Conservation (phyloP, 2,797 vertebrate species). For the Microcaecilia unicolor region DNA sequence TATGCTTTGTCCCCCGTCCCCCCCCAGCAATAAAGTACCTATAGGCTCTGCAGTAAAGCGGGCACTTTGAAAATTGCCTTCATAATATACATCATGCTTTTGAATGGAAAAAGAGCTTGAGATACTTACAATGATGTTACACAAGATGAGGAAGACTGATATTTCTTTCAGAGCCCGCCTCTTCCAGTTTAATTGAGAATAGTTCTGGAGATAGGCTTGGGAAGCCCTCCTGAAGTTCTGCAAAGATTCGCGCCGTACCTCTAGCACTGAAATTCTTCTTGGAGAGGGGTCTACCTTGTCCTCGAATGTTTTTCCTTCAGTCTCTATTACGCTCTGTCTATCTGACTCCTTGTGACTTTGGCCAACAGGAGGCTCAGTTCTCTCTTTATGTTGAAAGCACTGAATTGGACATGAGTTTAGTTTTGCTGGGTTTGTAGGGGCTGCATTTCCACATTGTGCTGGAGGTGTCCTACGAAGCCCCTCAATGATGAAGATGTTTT, state of each 20-base stretch:
- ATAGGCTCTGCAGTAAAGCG: too few relatives aligned
- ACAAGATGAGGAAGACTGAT: constrained; percentile 74
- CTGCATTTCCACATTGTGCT: fast-evolving
- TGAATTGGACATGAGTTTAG: background rate
- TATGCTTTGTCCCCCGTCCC: too few relatives aligned
- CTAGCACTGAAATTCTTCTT: constrained; percentile 24
- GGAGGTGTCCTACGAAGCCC: constrained; percentile 53
- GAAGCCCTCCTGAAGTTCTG: constrained; percentile 32
- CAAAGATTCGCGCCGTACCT: constrained; percentile 29
- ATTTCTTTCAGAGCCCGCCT: constrained; percentile 66
- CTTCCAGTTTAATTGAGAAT: constrained; percentile 50
- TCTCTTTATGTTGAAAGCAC: background rate
- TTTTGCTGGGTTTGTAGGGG: fast-evolving
- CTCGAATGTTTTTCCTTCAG: background rate
- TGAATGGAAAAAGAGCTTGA: too few relatives aligned
- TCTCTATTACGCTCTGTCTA: background rate
- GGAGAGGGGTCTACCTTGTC: background rate
- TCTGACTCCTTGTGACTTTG: background rate
- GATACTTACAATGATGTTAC: constrained; percentile 81
- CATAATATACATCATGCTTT: too few relatives aligned
- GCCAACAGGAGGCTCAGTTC: fast-evolving
- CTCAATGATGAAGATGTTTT: constrained; percentile 84
- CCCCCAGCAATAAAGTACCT: too few relatives aligned
- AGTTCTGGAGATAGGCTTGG: constrained; percentile 32
- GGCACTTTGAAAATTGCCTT: too few relatives aligned